phyloP scores from a whole-genome alignment of 2,888 invertebrate species.

The Heliconius ismenius region DNA sequence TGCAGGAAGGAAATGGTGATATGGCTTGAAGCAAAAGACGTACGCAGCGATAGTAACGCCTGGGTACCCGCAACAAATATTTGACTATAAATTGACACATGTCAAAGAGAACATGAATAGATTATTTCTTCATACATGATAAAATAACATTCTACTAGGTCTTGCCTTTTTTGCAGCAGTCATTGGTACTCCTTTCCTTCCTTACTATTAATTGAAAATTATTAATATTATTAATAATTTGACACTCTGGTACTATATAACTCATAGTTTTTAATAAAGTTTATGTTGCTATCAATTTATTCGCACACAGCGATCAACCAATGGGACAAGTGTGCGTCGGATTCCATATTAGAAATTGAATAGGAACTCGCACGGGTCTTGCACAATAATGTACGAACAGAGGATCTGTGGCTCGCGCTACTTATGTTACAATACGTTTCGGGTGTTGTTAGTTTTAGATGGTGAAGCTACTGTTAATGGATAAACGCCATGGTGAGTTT shows the following conservation, averaged over 20 bases:
- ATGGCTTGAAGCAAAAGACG: constrained; percentile 14
- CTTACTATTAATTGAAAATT: not conserved
- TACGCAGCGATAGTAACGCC: constrained; percentile 15
- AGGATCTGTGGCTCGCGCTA: constrained; percentile 52
- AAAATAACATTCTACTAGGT: not conserved
- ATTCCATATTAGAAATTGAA: constrained; percentile 80
- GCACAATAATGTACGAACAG: constrained; percentile 73
- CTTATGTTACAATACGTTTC: constrained; percentile 53
- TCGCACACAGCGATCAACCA: constrained; percentile 64
- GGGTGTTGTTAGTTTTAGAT: constrained; percentile 46
- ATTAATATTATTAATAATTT: not conserved
- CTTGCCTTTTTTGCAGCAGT: not conserved
- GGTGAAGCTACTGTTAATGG: constrained; percentile 50
- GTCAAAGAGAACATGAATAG: not conserved
- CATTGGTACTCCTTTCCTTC: not conserved
- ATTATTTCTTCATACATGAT: not conserved
- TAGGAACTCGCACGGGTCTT: constrained; percentile 72
- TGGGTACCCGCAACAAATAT: not conserved
- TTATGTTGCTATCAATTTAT: constrained; percentile 59
- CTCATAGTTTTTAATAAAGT: constrained; percentile 43
- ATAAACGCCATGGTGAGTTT: constrained; percentile 49
- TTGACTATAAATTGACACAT: not conserved
- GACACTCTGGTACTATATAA: not conserved
- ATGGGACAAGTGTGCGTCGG: constrained; percentile 68
- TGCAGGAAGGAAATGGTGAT: constrained; percentile 10